phyloP scores from a whole-genome alignment of 2,888 invertebrate species.

The Dicyrtoma fusca region DNA sequence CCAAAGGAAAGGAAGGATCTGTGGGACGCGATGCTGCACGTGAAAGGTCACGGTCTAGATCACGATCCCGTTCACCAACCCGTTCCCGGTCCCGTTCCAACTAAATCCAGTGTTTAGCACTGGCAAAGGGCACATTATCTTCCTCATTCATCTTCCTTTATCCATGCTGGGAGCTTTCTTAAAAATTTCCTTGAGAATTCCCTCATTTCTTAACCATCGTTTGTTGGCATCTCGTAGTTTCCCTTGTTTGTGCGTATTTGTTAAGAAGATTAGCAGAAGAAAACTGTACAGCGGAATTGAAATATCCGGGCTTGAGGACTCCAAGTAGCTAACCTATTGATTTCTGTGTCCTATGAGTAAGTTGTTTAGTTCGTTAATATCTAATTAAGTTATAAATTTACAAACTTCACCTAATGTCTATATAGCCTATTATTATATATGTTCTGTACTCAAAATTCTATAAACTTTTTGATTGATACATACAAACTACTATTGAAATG shows the following conservation, averaged over 20 bases:
- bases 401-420: conserved; percentile 5
- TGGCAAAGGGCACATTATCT: background rate
- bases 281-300: background rate
- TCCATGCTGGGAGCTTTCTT: background rate
- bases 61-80: conserved; percentile 29
- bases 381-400: conserved; percentile 3
- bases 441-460: conserved; percentile 1
- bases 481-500: too few species aligned
- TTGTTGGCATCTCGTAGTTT: conserved; percentile 9
- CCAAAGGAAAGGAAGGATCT: conserved; percentile 43
- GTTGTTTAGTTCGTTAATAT: conserved; percentile 17
- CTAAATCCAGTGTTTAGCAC: background rate
- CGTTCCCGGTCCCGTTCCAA: conserved; percentile 5
- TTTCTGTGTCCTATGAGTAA: conserved; percentile 19
- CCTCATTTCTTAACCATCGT: conserved; percentile 3
- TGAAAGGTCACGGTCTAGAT: conserved; percentile 43
- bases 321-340: conserved; percentile 24
- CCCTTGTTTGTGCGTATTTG: background rate
- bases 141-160: conserved; percentile 21
- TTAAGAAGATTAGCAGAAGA: conserved; percentile 1
- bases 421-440: too few species aligned
- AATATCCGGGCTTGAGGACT: conserved; percentile 2
- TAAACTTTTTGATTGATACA: too few species aligned
- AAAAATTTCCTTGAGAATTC: background rate
- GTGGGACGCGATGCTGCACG: conserved; percentile 40